These are phyloP conservation scores for Drosophila ananassae DNA, from an alignment of 1,140 invertebrate species.

Conservation along the genomic window DNA sequence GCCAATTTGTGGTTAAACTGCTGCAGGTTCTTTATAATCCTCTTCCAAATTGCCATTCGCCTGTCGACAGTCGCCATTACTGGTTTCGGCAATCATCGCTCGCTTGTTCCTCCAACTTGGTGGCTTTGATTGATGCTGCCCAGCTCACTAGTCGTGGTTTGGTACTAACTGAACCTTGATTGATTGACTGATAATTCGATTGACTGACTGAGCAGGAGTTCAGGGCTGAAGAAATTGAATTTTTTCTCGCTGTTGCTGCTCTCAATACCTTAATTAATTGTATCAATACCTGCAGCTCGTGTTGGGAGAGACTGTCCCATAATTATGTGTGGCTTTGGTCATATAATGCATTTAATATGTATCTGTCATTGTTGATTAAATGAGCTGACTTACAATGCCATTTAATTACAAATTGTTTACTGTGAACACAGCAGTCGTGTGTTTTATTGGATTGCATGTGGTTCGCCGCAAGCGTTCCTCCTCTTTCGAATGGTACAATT, in stretches of 20 bases:
- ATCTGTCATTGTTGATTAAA: slow-evolving; percentile 23
- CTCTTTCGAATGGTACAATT: slow-evolving; percentile 10
- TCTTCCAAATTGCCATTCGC: background rate
- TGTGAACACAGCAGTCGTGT: slow-evolving; percentile 2
- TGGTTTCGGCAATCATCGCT: slow-evolving; percentile 9
- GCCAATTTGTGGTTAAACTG: slow-evolving; percentile 48
- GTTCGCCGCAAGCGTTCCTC: slow-evolving; percentile 30
- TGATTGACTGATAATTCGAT: slow-evolving; percentile 40
- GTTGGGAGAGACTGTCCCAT: background rate
- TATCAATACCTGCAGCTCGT: slow-evolving; percentile 11
- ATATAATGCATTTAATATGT: slow-evolving; percentile 24
- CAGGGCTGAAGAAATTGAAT: slow-evolving; percentile 24
- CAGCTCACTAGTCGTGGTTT: slow-evolving; percentile 13
- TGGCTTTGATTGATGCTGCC: slow-evolving; percentile 62
- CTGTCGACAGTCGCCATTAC: background rate
- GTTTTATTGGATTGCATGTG: slow-evolving; percentile 38
- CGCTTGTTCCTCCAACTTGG: slow-evolving; percentile 17
- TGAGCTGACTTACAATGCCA: slow-evolving; percentile 19
- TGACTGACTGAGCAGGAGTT: background rate
- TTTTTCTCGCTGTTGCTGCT: slow-evolving; percentile 6
- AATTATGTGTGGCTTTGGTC: slow-evolving; percentile 15
- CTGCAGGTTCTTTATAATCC: slow-evolving; percentile 3
- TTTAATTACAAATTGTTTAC: slow-evolving; percentile 17
- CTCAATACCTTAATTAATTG: slow-evolving; percentile 33
- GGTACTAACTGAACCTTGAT: slow-evolving; percentile 52